Conservation (phyloP, 1,140 invertebrate genomes). For the Phthorimaea operculella region DNA sequence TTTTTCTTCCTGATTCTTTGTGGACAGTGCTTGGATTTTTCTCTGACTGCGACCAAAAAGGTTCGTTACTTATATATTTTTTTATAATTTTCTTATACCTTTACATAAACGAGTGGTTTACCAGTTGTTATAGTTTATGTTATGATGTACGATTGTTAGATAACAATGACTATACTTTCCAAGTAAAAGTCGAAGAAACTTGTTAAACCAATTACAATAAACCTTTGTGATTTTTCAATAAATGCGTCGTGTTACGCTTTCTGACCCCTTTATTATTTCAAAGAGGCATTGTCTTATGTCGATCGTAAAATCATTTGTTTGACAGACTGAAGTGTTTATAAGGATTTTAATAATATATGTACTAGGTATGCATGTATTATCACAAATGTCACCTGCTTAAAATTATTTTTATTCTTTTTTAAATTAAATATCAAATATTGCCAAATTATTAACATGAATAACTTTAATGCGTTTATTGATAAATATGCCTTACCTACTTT, state of each 20-base stretch:
- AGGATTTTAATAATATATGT: too few relatives aligned
- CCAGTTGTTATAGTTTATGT: not conserved
- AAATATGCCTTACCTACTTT: too few relatives aligned
- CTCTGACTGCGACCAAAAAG: not conserved
- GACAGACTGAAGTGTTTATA: too few relatives aligned
- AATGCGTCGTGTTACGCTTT: not conserved
- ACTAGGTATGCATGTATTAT: too few relatives aligned
- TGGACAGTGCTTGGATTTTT: not conserved
- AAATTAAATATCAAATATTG: too few relatives aligned
- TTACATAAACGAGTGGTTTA: not conserved
- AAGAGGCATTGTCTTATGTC: too few relatives aligned
- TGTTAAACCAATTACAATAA: not conserved
- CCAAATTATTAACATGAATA: too few relatives aligned
- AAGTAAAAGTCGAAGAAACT: not conserved
- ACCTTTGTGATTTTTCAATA: not conserved
- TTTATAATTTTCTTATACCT: not conserved
- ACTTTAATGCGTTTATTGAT: too few relatives aligned
- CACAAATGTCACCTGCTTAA: too few relatives aligned
- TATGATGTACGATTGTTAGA: not conserved
- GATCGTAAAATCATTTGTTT: too few relatives aligned
- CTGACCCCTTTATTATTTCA: not conserved
- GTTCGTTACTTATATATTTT: not conserved
- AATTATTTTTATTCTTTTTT: too few relatives aligned
- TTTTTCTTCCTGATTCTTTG: not conserved
- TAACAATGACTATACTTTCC: not conserved